Evolutionary conservation across 2,113 vertebrate species (phyloP).

Genomic region (Anhinga anhinga): DNA sequence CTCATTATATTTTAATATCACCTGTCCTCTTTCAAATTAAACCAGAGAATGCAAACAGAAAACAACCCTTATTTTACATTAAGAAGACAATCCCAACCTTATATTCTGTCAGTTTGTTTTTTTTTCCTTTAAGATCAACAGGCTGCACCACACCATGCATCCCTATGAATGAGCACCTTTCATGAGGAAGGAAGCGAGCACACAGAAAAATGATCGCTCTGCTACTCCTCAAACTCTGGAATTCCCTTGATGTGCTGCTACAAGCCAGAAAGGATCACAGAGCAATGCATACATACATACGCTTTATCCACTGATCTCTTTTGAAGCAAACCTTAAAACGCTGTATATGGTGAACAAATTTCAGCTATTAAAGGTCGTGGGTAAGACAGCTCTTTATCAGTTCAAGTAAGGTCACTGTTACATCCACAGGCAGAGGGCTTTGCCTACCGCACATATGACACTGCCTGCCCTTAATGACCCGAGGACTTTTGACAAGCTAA

Average conservation of each 20-base stretch:
- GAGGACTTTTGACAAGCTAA: neutral
- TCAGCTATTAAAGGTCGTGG: neutral
- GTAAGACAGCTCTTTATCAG: neutral
- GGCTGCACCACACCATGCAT: neutral
- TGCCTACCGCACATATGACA: neutral
- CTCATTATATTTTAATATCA: neutral
- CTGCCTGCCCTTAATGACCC: neutral
- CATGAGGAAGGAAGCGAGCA: neutral
- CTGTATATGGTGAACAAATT: neutral
- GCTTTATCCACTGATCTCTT: neutral
- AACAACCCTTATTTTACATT: neutral
- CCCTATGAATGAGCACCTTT: neutral
- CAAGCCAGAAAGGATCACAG: neutral
- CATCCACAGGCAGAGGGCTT: neutral
- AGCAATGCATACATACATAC: neutral
- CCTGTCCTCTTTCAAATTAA: constrained; percentile 1
- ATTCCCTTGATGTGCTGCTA: neutral
- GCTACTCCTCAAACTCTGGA: neutral
- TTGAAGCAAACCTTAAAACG: neutral
- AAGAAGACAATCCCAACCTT: neutral
- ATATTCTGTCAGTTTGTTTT: rapidly evolving
- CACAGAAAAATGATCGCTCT: neutral
- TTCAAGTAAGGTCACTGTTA: constrained; percentile 2
- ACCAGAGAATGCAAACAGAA: neutral
- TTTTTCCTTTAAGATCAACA: neutral